phyloP scores from a whole-genome alignment of 2,797 vertebrate genomes.

The Bryconaethiops microstoma region DNA sequence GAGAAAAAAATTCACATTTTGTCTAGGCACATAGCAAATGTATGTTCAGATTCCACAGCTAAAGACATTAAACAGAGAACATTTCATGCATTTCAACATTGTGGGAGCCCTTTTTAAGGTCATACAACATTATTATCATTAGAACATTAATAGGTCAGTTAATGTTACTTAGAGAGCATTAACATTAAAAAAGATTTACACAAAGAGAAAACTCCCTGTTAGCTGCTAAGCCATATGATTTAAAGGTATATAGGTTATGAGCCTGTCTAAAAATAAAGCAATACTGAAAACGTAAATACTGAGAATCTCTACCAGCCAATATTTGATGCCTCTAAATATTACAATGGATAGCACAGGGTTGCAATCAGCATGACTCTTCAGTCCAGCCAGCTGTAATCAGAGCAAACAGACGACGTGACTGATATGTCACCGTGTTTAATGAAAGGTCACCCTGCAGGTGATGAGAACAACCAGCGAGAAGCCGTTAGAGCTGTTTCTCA shows the following conservation, averaged over 20 bases:
- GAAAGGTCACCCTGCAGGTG: constrained; percentile 30
- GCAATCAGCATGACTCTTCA: constrained; percentile 9
- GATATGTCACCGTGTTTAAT: constrained; percentile 17
- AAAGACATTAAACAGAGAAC: no score
- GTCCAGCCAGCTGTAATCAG: neutral
- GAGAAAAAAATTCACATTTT: no score
- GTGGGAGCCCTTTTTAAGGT: no score
- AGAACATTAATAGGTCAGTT: neutral
- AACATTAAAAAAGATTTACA: neutral
- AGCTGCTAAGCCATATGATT: no score
- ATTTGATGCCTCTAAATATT: neutral
- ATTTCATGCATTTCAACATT: no score
- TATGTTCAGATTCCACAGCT: no score
- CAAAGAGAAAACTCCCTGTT: no score
- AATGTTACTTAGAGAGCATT: no score
- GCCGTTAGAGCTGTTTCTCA: neutral
- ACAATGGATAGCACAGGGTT: neutral
- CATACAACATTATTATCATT: neutral
- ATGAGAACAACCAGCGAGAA: constrained; percentile 10
- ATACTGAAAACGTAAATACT: neutral
- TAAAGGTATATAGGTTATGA: no score
- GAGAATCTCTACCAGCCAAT: no score
- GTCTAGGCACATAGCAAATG: no score
- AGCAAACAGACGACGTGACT: constrained; percentile 5
- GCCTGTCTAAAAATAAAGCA: neutral